Base-by-base conservation (phyloP, 1,140 invertebrate species). In the Temnothorax longispinosus region DNA sequence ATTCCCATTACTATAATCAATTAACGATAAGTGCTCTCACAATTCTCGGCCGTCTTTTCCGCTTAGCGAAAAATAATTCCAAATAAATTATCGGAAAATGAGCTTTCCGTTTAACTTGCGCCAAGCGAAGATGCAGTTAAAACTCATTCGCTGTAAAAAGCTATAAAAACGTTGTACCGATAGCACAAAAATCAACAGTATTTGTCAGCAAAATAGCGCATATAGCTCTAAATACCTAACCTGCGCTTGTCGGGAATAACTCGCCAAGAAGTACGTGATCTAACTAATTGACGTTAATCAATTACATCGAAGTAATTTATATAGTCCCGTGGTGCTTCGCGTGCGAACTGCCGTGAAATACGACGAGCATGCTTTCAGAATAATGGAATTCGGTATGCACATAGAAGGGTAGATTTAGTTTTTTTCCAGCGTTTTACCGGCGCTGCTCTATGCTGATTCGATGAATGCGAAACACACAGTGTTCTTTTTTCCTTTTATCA, bases 361-460 rank as follows among this genome's bases (percentile, higher is more conserved):
- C 54, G 67, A 27, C 69, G 65, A 44, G 65, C 21, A 44, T 38
- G 80, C 80, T 74, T 35, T 60, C 54, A 56, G 32, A 84, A 75
- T 84, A 84, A 84, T 75, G 58, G 67, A 84, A 84, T 84, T 84
- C 54, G 69, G 69, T 47, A 67, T 84, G 69, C 69, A 47, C 69
- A 60, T 60, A 84, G 58, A 75, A 74, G 41, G 21, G 11, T 41
- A 47, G 32, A 60, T 84, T 84, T 75, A 84, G 69, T 74, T 74
- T 84, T 27, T 84, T 84, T 27, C 74, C 27, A 27, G 50, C 69
- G 69, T 74, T 84, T 84, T 74, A 84, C 80, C 69, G 67, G 41
- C 69, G 69, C 54, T 21, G 80, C 69, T 75, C 80, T 74, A 84
- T 60, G 69, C 69, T 84, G 80, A 84, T 84, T 75, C 69, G 80